Evolutionary conservation across 2,797 vertebrate species (phyloP).

Genomic region (Phataginus tricuspis): DNA sequence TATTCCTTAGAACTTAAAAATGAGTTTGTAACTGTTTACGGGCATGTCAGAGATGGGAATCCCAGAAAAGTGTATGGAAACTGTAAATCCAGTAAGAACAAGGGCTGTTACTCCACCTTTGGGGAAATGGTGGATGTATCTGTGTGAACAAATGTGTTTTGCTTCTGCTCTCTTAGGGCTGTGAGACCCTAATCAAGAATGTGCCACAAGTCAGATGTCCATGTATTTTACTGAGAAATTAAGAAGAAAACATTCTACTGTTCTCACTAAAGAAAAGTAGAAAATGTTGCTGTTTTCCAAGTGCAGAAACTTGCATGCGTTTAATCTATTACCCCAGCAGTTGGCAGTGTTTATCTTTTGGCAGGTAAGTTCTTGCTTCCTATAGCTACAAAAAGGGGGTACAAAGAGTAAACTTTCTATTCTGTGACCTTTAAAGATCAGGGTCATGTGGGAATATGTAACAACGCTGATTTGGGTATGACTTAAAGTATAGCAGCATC

Average conservation of each 20-base stretch:
- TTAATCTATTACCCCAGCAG: slow-evolving; percentile 32
- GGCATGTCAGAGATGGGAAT: background rate
- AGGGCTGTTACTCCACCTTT: background rate
- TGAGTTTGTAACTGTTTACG: background rate
- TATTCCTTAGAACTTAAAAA: background rate
- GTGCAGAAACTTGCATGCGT: background rate
- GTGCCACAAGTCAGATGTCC: background rate
- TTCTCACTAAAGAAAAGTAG: background rate
- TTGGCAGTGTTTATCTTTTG: slow-evolving; percentile 64
- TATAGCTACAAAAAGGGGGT: background rate
- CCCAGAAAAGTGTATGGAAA: background rate
- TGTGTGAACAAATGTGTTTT: background rate
- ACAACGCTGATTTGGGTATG: background rate
- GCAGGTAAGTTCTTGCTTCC: background rate
- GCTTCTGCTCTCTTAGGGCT: background rate
- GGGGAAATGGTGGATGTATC: background rate
- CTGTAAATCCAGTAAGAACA: background rate
- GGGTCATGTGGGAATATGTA: background rate
- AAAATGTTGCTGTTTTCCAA: background rate
- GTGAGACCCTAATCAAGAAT: background rate
- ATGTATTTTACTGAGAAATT: background rate
- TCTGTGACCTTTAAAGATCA: background rate
- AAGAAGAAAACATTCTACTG: background rate
- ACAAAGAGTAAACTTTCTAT: background rate
- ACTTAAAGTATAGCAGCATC: background rate